A percentile compares a stretch with the other conserved stretches of the same genome.
Evolutionary conservation across 2,797 vertebrate species (phyloP).

Genomic region (Megaceryle alcyon): DNA sequence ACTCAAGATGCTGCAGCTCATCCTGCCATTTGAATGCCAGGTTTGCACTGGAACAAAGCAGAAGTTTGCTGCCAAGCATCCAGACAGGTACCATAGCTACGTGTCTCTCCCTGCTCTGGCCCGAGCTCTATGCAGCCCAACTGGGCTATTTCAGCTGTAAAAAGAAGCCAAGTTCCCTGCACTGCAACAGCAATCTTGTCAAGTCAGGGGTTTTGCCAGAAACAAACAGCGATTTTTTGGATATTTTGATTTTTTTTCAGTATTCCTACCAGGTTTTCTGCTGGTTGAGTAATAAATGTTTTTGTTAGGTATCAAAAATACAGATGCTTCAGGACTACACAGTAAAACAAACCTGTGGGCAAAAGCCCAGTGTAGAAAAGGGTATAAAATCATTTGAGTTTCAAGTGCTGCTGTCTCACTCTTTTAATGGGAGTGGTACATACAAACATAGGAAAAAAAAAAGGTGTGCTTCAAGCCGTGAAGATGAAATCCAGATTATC

Average conservation of each 20-base stretch:
- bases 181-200: background rate
- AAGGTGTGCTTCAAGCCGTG: background rate
- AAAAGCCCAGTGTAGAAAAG: background rate
- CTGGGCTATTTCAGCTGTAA: background rate
- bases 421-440: background rate
- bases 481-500: background rate
- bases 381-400: background rate
- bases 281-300: background rate
- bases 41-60: background rate
- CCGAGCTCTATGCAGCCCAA: background rate
- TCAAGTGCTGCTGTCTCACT: background rate
- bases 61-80: background rate
- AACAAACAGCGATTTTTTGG: background rate
- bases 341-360: background rate
- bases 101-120: background rate
- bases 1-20: background rate
- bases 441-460: too few species aligned
- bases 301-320: constrained; percentile 1
- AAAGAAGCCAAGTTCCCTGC: background rate
- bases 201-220: background rate
- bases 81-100: background rate
- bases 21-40: constrained; percentile 15
- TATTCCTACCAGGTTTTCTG: background rate
- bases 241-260: background rate
- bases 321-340: background rate